Percentiles rank a stretch among this genome's conserved stretches.
phyloP scores from a whole-genome alignment of 2,113 vertebrate species.

The Micronycteris hirsuta region DNA sequence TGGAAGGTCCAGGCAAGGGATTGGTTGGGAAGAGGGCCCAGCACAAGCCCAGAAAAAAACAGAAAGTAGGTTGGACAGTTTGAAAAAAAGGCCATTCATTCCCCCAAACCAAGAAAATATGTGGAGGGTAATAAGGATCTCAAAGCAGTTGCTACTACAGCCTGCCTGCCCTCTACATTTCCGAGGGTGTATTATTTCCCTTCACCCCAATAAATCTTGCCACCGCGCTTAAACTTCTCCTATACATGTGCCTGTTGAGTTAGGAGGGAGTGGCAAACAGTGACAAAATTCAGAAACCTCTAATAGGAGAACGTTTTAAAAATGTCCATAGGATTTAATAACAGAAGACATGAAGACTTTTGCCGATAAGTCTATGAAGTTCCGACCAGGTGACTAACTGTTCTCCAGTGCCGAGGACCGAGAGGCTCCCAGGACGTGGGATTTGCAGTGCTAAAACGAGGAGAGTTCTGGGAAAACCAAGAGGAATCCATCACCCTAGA shows the following conservation, averaged over 20 bases:
- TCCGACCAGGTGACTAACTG: not conserved
- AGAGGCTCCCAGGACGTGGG: not conserved
- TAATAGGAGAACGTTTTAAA: not conserved
- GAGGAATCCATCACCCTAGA: not conserved
- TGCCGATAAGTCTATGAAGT: not conserved
- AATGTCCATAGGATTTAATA: not conserved
- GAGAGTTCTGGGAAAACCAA: not conserved
- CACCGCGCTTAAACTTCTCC: not conserved
- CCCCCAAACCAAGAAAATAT: not conserved
- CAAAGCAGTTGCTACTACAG: not conserved
- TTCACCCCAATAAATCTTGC: not conserved
- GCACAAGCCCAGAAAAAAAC: not conserved
- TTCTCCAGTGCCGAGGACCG: not conserved
- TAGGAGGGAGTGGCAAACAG: not conserved
- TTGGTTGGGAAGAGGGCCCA: not conserved
- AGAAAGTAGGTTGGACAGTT: not conserved
- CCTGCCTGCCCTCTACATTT: not conserved
- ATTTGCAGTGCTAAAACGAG: not conserved
- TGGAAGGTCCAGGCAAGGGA: not conserved
- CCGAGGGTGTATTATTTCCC: not conserved
- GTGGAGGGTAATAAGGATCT: not conserved
- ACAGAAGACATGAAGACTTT: not conserved
- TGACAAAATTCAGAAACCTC: not conserved
- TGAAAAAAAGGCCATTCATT: not conserved
- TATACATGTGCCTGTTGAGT: not conserved